Evolutionary conservation across 2,888 invertebrate species (phyloP), one percentile per base, ranked within the genome.

Genomic region (Diloba caeruleocephala): DNA sequence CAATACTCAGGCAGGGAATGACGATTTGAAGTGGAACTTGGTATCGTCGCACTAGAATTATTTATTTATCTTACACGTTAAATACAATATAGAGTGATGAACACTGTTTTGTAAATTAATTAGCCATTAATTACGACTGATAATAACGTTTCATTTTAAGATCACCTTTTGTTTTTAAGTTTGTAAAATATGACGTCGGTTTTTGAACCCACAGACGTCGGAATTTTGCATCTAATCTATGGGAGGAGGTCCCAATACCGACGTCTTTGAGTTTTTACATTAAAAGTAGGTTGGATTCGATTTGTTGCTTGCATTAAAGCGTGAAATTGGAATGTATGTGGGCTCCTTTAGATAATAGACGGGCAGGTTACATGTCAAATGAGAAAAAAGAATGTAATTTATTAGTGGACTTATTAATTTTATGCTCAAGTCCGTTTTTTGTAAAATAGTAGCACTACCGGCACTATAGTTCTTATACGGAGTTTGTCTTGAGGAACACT

Each of bases 51-150:
- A 45, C 15, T 62, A 62, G 61, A 46, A 38, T 66, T 52, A 52
- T 64, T 64, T 64, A 58, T 65, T 69, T 64, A 69, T 65, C 33
- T 49, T 69, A 52, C 19, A 28, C 33, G 36, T 44, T 29, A 34
- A 54, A 48, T 43, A 62, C 36, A 42, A 13, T 42, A 34, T 37
- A 52, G 46, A 33, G 28, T 66, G 28, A 50, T n/a, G 7, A n/a
- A 32, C 34, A 31, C 61, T 29, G 49, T 67, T 31, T 33, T 71
- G 63, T 62, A 53, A 59, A 59, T 71, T 62, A 12, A 37, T 50
- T 55, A 71, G 21, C 63, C 41, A 57, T 58, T 65, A 59, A 71
- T 38, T 41, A 62, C 41, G 69, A 69, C 69, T 71, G 72, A 67
- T 52, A 36, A 59, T 42, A 44, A 50, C 44, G 53, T 48, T 56